Percentiles rank a stretch among this genome's conserved stretches.
phyloP scores from a whole-genome alignment of 2,113 vertebrate genomes.

The Eurystomus gularis region DNA sequence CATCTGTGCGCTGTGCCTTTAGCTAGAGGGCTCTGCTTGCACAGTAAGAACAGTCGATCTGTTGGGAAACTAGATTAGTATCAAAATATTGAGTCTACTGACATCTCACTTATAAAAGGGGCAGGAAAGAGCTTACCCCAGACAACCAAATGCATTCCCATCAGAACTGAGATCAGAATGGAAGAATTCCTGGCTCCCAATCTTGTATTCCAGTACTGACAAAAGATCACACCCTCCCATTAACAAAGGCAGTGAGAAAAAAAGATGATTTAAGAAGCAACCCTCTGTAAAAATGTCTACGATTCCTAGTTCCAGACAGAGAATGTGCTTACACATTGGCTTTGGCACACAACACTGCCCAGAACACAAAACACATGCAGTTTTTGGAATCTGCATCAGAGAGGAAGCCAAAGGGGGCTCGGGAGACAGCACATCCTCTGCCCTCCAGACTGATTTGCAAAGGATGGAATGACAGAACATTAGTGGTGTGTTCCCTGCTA shows the following conservation, averaged over 20 bases:
- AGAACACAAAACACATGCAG: slow-evolving; percentile 51
- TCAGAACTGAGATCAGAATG: neutral
- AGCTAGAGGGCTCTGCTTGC: neutral
- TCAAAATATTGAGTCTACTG: neutral
- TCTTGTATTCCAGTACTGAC: neutral
- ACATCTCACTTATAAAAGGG: neutral
- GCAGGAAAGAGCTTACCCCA: neutral
- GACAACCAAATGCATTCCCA: neutral
- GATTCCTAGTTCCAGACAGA: slow-evolving; percentile 48
- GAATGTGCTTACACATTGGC: slow-evolving; percentile 53
- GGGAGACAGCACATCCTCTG: slow-evolving; percentile 54
- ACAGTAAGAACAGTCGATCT: neutral
- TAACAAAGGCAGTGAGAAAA: neutral
- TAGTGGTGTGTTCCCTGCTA: neutral
- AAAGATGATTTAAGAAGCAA: neutral
- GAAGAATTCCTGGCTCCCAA: neutral
- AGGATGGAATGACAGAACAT: slow-evolving; percentile 12
- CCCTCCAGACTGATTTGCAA: slow-evolving; percentile 45
- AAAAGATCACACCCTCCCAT: neutral
- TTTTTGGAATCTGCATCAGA: slow-evolving; percentile 41
- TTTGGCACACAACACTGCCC: slow-evolving; percentile 6
- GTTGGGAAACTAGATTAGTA: neutral
- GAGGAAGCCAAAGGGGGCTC: slow-evolving; percentile 48
- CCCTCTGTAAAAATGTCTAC: slow-evolving; percentile 4
- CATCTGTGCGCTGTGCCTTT: neutral